Conservation (phyloP, 2,888 invertebrate genomes). For the Tholera decimalis region DNA sequence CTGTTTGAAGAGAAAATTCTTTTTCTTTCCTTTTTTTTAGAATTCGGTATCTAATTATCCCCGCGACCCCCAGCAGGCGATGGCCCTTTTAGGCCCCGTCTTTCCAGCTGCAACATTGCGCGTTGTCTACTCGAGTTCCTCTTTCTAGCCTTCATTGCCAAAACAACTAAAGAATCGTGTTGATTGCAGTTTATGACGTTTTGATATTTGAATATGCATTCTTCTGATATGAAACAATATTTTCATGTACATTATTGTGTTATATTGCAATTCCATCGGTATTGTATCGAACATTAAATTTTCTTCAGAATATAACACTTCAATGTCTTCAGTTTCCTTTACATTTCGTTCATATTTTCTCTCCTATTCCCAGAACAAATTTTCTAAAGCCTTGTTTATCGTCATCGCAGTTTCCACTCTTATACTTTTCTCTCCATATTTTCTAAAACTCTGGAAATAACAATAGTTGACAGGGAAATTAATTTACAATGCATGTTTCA, state of each 20-base stretch:
- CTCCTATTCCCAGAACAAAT: conserved; percentile 19
- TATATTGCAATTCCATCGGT: neutral
- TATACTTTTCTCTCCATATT: conserved; percentile 9
- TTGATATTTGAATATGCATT: neutral
- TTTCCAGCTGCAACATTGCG: too few relatives aligned
- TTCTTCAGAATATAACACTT: neutral
- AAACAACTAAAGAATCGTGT: neutral
- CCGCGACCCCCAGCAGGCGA: too few relatives aligned
- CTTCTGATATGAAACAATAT: neutral
- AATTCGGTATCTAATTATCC: too few relatives aligned
- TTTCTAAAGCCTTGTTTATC: conserved; percentile 10
- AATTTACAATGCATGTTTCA: neutral
- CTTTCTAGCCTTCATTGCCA: conserved; percentile 16
- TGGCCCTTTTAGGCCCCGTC: too few relatives aligned
- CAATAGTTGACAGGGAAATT: neutral
- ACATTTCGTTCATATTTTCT: neutral
- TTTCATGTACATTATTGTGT: too few relatives aligned
- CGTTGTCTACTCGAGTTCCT: too few relatives aligned
- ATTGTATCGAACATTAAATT: neutral
- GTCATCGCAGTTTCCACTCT: neutral
- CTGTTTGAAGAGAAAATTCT: too few relatives aligned
- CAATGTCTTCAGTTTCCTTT: conserved; percentile 1
- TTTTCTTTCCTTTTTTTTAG: too few relatives aligned
- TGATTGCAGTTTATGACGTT: neutral
- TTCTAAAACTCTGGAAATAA: conserved; percentile 4